These are phyloP conservation scores for Azorinus chamasolen DNA, from an alignment of 2,888 invertebrate species.

Conservation along the genomic window DNA sequence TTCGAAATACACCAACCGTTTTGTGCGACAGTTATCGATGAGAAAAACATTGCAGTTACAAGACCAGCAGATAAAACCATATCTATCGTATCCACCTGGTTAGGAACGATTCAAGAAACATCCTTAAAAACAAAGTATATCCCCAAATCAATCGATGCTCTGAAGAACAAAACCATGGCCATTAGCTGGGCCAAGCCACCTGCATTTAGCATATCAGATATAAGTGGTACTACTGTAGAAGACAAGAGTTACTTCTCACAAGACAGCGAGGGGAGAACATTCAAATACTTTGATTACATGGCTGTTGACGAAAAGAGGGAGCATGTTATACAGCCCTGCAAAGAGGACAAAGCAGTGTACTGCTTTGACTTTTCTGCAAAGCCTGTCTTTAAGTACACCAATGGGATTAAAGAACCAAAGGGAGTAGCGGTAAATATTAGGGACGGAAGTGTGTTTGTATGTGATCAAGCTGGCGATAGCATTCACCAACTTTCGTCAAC, in stretches of 20 bases:
- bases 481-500: no score
- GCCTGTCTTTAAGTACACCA: conserved; percentile 9
- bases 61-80: conserved; percentile 5
- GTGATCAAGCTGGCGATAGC: no score
- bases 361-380: conserved; percentile 10
- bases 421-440: no score
- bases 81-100: not conserved
- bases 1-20: conserved; percentile 16
- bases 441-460: no score
- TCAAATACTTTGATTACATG: conserved; percentile 12
- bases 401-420: not conserved
- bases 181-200: conserved; percentile 2
- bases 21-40: not conserved
- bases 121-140: not conserved
- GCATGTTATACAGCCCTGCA: conserved; percentile 11
- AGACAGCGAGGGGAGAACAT: conserved; percentile 1
- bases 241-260: not conserved
- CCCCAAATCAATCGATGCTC: not conserved
- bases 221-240: not conserved
- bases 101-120: not conserved
- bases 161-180: not conserved
- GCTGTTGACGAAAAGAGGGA: conserved; percentile 1
- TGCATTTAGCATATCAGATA: not conserved
- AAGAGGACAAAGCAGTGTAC: conserved; percentile 6
- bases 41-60: not conserved